A percentile compares a stretch with the other conserved stretches of the same genome.
phyloP scores from a whole-genome alignment of 2,113 vertebrate species.

The Pyrgilauda ruficollis region DNA sequence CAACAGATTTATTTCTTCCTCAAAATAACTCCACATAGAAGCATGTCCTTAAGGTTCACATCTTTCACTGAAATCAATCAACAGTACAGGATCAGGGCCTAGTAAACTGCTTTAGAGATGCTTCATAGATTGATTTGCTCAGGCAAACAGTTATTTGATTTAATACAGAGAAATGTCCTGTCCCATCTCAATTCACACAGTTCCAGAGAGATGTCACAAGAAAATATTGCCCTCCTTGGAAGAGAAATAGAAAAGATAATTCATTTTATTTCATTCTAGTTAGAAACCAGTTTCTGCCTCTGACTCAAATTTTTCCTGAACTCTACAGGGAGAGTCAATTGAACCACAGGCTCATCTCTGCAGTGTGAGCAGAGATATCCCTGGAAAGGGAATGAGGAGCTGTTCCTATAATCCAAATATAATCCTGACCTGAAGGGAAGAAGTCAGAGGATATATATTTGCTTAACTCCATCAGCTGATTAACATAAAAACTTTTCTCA shows the following conservation, averaged over 20 bases:
- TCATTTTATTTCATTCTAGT: neutral
- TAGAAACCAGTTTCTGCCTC: neutral
- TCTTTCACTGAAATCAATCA: neutral
- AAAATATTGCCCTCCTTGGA: neutral
- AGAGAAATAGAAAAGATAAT: neutral
- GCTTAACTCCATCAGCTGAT: neutral
- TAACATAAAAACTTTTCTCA: neutral
- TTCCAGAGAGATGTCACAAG: neutral
- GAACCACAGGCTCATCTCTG: neutral
- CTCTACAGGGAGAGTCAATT: neutral
- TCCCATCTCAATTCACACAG: neutral
- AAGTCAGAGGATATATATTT: neutral
- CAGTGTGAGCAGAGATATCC: neutral
- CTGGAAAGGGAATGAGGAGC: neutral
- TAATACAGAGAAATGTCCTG: neutral
- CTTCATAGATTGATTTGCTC: neutral
- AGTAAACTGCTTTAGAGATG: neutral
- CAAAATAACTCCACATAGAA: neutral
- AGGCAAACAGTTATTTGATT: neutral
- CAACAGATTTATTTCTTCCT: neutral
- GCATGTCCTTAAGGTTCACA: neutral
- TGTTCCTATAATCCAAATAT: neutral
- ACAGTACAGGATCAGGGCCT: neutral
- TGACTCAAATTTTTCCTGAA: neutral
- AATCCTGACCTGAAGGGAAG: neutral